Evolutionary conservation across 2,797 vertebrate genomes (phyloP), one percentile per base, ranked within the genome.

Genomic region (Tragopan temminckii): DNA sequence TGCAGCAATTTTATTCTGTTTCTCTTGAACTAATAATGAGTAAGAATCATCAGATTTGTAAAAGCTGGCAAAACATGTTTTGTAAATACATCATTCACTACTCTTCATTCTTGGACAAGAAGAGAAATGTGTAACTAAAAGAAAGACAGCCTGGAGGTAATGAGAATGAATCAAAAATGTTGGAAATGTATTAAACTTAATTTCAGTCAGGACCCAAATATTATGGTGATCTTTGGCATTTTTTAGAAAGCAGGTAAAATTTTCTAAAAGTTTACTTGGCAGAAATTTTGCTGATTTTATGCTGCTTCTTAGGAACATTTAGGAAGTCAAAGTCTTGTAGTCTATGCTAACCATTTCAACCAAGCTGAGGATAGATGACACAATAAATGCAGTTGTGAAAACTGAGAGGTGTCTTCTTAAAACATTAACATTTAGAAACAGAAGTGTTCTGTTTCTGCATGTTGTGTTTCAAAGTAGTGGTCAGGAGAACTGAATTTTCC

Each of bases 51-150:
- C 80, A 94, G 89, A 95, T 84, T 66, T 89, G 43, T 74, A 84
- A 92, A 96, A 93, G 46, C 69, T 94, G 79, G 82, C 92, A 89
- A 93, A 94, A 83, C 79, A 77, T 91, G 59, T 85, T 97, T 85
- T 93, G 58, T 72, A 91, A 95, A 94, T 62, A 74, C 40, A 93
- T 81, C 15, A 10, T 59, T 88, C 36, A 69, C 40, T 21, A 40
- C 35, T 62, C 29, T 45, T 68, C 45, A 69, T 75, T 81, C 75
- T 79, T 63, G 50, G 50, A 42, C 45, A 88, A 89, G 82, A 94
- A 91, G 68, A 77, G 12, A 78, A 88, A 35, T n/a, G 57, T 21
- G n/a, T 88, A 76, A 90, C 84, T 94, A 62, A 80, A 83, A 79
- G 40, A 66, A 35, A 87, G 45, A 29, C 57, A 31, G 14, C 80